These are phyloP conservation scores for Ictidomys tridecemlineatus DNA, from an alignment of 2,113 vertebrate genomes.

Conservation along the genomic window DNA sequence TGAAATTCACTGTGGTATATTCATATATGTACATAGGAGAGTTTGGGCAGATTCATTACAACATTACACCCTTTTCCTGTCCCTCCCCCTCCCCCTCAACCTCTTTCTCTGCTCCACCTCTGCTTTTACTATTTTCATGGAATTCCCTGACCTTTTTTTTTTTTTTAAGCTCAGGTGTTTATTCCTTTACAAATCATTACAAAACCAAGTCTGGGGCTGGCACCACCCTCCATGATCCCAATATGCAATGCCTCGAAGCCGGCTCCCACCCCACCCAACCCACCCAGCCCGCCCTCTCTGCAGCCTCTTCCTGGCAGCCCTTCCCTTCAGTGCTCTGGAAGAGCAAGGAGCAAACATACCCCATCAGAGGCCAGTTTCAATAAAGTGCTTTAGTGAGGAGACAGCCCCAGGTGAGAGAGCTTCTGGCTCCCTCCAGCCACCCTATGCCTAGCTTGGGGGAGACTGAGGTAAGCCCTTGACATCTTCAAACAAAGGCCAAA, in stretches of 20 bases:
- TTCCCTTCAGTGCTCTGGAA: constrained; percentile 23
- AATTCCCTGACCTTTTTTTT: not conserved
- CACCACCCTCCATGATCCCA: not conserved
- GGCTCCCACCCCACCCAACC: not conserved
- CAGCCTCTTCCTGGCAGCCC: constrained; percentile 37
- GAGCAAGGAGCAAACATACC: not conserved
- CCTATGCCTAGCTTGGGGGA: not conserved
- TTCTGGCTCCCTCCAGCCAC: not conserved
- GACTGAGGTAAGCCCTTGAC: not conserved
- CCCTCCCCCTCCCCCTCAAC: too few relatives aligned
- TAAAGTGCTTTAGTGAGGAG: constrained; percentile 70
- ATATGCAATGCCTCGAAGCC: constrained; percentile 49
- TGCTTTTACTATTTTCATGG: too few relatives aligned
- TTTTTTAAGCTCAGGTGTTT: constrained; percentile 66
- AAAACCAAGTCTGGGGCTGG: constrained; percentile 68
- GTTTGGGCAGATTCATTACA: too few relatives aligned
- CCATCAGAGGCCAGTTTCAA: not conserved
- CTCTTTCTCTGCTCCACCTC: too few relatives aligned
- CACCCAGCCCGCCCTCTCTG: not conserved
- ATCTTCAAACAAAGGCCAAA: not conserved
- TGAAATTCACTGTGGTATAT: not conserved
- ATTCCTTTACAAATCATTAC: constrained; percentile 85
- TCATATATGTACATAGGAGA: not conserved
- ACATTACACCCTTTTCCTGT: not conserved
- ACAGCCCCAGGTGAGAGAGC: not conserved